These are phyloP conservation scores for Phalacrocorax aristotelis DNA, from an alignment of 2,113 vertebrate species.

Conservation along the genomic window DNA sequence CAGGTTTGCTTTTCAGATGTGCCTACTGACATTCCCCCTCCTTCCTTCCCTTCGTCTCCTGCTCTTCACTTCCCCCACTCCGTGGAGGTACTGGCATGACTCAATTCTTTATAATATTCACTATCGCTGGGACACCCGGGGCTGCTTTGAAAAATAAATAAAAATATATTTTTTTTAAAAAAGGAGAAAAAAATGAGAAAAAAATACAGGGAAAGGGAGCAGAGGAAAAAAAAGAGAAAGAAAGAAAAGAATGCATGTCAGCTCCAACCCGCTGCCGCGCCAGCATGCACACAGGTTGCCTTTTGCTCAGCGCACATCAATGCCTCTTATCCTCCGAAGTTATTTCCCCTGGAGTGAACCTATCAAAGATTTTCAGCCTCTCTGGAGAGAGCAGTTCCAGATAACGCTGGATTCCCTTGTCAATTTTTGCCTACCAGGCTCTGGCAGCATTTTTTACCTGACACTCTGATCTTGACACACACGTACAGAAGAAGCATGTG, in stretches of 20 bases:
- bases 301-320: constrained; percentile 3
- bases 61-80: neutral
- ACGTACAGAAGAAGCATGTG: neutral
- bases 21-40: neutral
- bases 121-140: neutral
- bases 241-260: neutral
- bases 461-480: neutral
- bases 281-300: neutral
- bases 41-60: neutral
- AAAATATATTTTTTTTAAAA: too few relatives aligned
- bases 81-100: fast-evolving
- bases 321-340: constrained; percentile 2
- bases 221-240: neutral
- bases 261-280: neutral
- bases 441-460: neutral
- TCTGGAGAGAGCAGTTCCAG: constrained; percentile 48
- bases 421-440: constrained; percentile 17
- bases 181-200: neutral
- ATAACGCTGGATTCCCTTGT: constrained; percentile 20
- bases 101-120: neutral
- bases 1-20: constrained; percentile 28
- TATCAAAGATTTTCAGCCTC: constrained; percentile 55
- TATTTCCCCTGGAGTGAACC: constrained; percentile 56
- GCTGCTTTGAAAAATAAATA: neutral
- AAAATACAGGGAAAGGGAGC: neutral